These are phyloP conservation scores for Gadopsis marmoratus DNA, from an alignment of 2,797 vertebrate genomes.

Conservation along the genomic window DNA sequence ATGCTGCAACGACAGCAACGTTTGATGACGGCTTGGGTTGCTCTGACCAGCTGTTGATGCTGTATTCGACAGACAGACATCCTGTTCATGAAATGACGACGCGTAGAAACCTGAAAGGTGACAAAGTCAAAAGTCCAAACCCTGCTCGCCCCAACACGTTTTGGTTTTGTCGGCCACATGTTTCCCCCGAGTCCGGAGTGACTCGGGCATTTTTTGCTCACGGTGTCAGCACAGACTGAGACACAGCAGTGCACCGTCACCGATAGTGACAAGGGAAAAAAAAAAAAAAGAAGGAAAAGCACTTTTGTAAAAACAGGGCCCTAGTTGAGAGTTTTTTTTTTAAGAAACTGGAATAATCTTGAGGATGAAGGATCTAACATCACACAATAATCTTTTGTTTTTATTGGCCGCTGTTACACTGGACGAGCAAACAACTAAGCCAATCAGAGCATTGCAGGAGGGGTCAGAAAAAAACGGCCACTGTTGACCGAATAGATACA, in stretches of 20 bases:
- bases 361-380: not conserved
- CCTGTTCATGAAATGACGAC: slow-evolving; percentile 22
- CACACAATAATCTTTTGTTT: not conserved
- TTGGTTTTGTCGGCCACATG: slow-evolving; percentile 11
- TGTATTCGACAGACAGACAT: slow-evolving; percentile 15
- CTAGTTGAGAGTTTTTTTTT: not conserved
- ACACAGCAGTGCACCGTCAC: slow-evolving; percentile 66
- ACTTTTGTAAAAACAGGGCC: slow-evolving; percentile 22
- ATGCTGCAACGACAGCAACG: not conserved
- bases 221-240: slow-evolving; percentile 57
- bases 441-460: not conserved
- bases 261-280: slow-evolving; percentile 44
- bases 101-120: slow-evolving; percentile 12
- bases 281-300: slow-evolving; percentile 10
- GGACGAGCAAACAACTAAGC: no score
- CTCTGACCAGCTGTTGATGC: not conserved
- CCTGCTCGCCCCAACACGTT: not conserved
- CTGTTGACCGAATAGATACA: not conserved
- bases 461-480: not conserved
- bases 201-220: slow-evolving; percentile 48
- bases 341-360: not conserved
- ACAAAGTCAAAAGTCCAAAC: slow-evolving; percentile 44
- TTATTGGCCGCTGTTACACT: no score
- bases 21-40: not conserved
- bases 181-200: slow-evolving; percentile 35